These are phyloP conservation scores for Trichogramma pretiosum DNA, from an alignment of 1,140 invertebrate genomes.

Conservation along the genomic window DNA sequence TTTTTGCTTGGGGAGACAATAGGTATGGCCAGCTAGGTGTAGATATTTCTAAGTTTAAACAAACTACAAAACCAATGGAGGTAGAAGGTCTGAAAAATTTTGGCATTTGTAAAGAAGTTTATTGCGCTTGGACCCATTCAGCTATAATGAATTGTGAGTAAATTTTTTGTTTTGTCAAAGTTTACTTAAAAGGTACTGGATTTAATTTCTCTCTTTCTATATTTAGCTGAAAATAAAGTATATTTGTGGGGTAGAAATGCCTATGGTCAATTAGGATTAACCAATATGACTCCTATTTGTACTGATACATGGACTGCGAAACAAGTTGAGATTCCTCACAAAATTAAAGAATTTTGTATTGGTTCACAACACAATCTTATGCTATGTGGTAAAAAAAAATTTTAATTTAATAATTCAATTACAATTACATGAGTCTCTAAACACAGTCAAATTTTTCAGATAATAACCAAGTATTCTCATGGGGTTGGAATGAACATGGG, in stretches of 20 bases:
- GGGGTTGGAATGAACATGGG: constrained; percentile 89
- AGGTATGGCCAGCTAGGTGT: constrained; percentile 61
- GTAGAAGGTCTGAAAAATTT: constrained; percentile 24
- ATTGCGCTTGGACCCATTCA: constrained; percentile 68
- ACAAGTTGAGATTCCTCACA: neutral
- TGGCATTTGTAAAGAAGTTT: constrained; percentile 25
- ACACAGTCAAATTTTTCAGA: constrained; percentile 38
- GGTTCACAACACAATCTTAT: constrained; percentile 73
- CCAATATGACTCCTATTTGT: constrained; percentile 8
- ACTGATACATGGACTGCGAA: constrained; percentile 23
- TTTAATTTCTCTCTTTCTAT: neutral
- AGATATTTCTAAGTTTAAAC: constrained; percentile 39
- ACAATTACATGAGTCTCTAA: neutral
- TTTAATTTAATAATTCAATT: neutral
- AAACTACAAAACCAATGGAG: constrained; percentile 46
- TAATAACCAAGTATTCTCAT: constrained; percentile 57
- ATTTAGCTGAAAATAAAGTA: constrained; percentile 41
- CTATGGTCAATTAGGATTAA: constrained; percentile 62
- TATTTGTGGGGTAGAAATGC: constrained; percentile 71
- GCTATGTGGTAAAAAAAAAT: constrained; percentile 36
- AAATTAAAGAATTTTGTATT: constrained; percentile 51
- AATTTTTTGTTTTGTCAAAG: constrained; percentile 5
- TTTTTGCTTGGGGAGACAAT: constrained; percentile 66
- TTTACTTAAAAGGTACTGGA: neutral
- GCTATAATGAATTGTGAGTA: constrained; percentile 47